These are phyloP conservation scores for Microhierax caerulescens DNA, from an alignment of 2,797 vertebrate genomes.

Conservation along the genomic window DNA sequence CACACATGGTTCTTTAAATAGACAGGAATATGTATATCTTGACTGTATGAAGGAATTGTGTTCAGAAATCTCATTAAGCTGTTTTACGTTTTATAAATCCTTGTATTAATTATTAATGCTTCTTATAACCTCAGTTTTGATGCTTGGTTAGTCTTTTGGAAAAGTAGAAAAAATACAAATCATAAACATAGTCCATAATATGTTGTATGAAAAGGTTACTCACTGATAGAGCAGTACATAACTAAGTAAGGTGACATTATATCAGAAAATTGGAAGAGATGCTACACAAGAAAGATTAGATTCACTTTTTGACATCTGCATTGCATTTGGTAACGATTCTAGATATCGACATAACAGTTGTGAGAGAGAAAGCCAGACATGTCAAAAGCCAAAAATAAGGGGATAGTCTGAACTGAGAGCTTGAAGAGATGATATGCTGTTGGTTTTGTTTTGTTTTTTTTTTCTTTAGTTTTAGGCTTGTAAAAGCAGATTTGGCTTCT, in stretches of 20 bases:
- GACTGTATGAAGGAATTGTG: not conserved
- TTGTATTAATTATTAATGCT: not conserved
- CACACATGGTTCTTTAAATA: not conserved
- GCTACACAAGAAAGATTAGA: not conserved
- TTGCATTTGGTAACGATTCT: not conserved
- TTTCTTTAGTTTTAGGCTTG: not conserved
- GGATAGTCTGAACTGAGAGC: not conserved
- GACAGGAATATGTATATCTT: not conserved
- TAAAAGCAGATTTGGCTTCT: not conserved
- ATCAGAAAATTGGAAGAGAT: not conserved
- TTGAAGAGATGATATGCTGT: not conserved
- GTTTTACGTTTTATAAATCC: not conserved
- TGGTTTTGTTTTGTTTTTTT: not conserved
- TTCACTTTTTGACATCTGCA: not conserved
- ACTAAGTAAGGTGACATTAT: not conserved
- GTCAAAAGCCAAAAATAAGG: not conserved
- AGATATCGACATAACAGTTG: accelerated
- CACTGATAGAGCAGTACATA: not conserved
- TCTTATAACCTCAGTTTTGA: not conserved
- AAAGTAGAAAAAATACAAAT: not conserved
- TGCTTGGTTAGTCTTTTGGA: not conserved
- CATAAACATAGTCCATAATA: not conserved
- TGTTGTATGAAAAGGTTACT: not conserved
- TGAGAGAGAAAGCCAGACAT: not conserved
- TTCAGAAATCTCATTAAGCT: not conserved